Base-by-base conservation (phyloP, 2,797 vertebrate genomes). In the Okamejei kenojei region DNA sequence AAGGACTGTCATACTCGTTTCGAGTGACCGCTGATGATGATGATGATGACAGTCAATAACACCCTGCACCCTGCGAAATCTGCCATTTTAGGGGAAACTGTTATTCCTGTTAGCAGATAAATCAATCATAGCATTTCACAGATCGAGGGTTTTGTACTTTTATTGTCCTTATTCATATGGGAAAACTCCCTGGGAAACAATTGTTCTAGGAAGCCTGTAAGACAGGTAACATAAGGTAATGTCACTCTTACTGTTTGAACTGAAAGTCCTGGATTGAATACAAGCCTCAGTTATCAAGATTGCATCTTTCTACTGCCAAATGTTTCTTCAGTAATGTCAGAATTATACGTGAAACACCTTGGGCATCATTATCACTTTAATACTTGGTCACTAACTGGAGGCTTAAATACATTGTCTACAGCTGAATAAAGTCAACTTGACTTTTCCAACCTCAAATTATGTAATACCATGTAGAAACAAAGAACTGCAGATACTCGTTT, bases 211-310 rank as follows among this genome's bases (percentile, higher is more conserved):
- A 68, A 68, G 63, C 84, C 63, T 58, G 23, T 73, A 38, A 74
- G 65, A 74, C 38, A 91, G 90, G 90, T 74, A 91, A 91, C 90
- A 92, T 23, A 92, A 92, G 90, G 90, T 76, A 76, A 45, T 29
- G 71, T 11, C 90, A 92, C 71, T 76, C 68, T 76, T 23, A 58
- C 38, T 76, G 68, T 29, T 76, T n/a, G 17, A 74, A 26, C 26
- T 58, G 26, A 58, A 23, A 58, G 23, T 45, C 71, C 54, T 76
- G 71, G 90, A 73, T 92, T 76, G 71, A 58, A 58, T 68, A 58
- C 90, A 92, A 54, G 71, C 35, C 23, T 92, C 90, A 45, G 26
- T 76, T 76, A 74, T 58, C 45, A 58, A 92, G 71, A 76, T 17
- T 76, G 90, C 71, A 76, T 17, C 26, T 74, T 76, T 38, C 15